Conservation (phyloP, 2,113 vertebrate genomes). For the Spermophilus dauricus region DNA sequence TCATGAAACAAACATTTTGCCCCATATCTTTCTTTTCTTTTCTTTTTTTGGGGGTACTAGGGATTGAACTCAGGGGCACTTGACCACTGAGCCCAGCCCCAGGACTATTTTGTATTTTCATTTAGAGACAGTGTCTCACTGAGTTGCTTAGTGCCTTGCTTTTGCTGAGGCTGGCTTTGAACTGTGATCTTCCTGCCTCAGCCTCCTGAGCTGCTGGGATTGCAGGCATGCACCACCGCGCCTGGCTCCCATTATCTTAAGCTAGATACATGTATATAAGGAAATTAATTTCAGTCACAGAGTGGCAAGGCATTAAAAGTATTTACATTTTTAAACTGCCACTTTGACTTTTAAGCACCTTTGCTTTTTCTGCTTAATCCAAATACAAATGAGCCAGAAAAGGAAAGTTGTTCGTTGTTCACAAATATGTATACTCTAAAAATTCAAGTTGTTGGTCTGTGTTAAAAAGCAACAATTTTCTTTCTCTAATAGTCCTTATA, state of each 20-base stretch:
- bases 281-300: background rate
- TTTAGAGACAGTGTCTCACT: too few species aligned
- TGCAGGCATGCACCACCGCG: too few species aligned
- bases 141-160: too few species aligned
- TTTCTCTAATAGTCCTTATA: constrained; percentile 47
- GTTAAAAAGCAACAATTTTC: constrained; percentile 51
- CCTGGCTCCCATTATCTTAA: constrained; percentile 22
- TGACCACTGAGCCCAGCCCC: too few species aligned
- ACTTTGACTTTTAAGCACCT: constrained; percentile 8
- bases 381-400: constrained; percentile 50
- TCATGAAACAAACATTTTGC: background rate
- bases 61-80: too few species aligned
- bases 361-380: constrained; percentile 56
- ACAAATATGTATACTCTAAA: background rate
- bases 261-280: background rate
- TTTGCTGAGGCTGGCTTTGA: too few species aligned
- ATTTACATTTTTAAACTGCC: constrained; percentile 38
- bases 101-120: too few species aligned
- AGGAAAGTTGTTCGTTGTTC: background rate
- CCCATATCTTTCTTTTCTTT: too few species aligned
- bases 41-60: too few species aligned
- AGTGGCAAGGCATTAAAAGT: background rate
- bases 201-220: too few species aligned
- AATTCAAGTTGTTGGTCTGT: background rate
- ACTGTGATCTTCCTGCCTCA: too few species aligned